A percentile compares a stretch with the other conserved stretches of the same genome.
Evolutionary conservation across 2,888 invertebrate genomes (phyloP).

Genomic region (Trachelus tabidus): DNA sequence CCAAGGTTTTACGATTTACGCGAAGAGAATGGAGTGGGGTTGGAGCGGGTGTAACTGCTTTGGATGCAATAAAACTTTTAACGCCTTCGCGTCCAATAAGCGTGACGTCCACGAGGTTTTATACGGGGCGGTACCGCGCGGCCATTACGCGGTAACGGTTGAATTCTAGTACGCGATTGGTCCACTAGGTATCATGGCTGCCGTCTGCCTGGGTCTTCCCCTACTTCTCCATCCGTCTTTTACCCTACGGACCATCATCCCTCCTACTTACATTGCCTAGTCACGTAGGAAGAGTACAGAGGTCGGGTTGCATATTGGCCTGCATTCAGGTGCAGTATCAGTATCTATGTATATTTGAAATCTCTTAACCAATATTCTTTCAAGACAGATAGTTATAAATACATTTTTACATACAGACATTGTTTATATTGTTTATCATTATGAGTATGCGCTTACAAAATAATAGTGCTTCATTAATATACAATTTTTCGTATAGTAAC

Average conservation of each 20-base stretch:
- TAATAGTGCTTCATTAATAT: background rate
- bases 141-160: constrained; percentile 61
- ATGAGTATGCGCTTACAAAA: background rate
- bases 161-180: constrained; percentile 50
- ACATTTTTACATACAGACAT: background rate
- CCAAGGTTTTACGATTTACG: constrained; percentile 52
- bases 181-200: constrained; percentile 58
- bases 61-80: constrained; percentile 61
- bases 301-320: constrained; percentile 8
- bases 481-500: background rate
- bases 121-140: constrained; percentile 60
- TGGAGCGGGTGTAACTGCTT: constrained; percentile 56
- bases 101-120: constrained; percentile 51
- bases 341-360: background rate
- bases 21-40: constrained; percentile 35
- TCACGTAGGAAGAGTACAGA: background rate
- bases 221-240: constrained; percentile 26
- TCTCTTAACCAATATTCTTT: background rate
- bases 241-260: constrained; percentile 19
- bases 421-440: background rate
- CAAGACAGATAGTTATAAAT: background rate
- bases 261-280: constrained; percentile 15
- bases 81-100: constrained; percentile 61
- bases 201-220: constrained; percentile 43
- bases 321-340: constrained; percentile 19